Percentiles rank a stretch among this genome's conserved stretches.
Conservation (phyloP, 2,113 vertebrate species). For the Leptobrachium leishanense region DNA sequence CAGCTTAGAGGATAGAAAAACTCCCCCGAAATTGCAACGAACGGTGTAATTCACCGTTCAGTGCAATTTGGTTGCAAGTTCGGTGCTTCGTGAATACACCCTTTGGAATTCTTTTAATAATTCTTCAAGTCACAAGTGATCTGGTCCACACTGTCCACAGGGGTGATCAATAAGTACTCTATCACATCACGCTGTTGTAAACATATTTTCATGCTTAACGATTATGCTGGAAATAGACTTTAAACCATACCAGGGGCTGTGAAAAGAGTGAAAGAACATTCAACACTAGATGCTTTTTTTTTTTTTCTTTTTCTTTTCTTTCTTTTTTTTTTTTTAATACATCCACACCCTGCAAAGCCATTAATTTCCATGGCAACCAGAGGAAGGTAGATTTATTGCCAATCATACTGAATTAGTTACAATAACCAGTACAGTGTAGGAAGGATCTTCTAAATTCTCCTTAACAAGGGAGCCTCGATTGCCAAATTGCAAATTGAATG, state of each 20-base stretch:
- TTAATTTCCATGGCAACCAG: slow-evolving; percentile 36
- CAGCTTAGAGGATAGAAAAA: too few relatives aligned
- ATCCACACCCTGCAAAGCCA: slow-evolving; percentile 29
- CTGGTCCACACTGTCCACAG: slow-evolving; percentile 14
- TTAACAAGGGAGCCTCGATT: slow-evolving; percentile 30
- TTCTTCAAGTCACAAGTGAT: slow-evolving; percentile 1
- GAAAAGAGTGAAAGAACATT: slow-evolving; percentile 24
- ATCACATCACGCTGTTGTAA: slow-evolving; percentile 13
- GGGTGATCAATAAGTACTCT: slow-evolving; percentile 32
- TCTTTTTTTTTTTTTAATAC: neutral
- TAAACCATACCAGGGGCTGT: slow-evolving; percentile 13
- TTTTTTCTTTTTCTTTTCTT: too few relatives aligned
- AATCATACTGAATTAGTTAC: slow-evolving; percentile 32
- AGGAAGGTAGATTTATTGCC: slow-evolving; percentile 21
- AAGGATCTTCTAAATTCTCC: slow-evolving; percentile 37
- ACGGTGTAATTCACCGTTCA: too few relatives aligned
- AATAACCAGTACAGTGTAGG: slow-evolving; percentile 39
- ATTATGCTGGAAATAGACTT: slow-evolving; percentile 37
- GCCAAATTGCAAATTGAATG: slow-evolving; percentile 36
- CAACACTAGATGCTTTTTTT: neutral
- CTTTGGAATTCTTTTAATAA: too few relatives aligned
- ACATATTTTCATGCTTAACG: slow-evolving; percentile 12
- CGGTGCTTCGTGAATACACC: too few relatives aligned
- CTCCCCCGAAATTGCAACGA: too few relatives aligned
- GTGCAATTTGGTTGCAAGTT: too few relatives aligned